phyloP scores from a whole-genome alignment of 2,888 invertebrate species.

The Ecliptopera silaceata region DNA sequence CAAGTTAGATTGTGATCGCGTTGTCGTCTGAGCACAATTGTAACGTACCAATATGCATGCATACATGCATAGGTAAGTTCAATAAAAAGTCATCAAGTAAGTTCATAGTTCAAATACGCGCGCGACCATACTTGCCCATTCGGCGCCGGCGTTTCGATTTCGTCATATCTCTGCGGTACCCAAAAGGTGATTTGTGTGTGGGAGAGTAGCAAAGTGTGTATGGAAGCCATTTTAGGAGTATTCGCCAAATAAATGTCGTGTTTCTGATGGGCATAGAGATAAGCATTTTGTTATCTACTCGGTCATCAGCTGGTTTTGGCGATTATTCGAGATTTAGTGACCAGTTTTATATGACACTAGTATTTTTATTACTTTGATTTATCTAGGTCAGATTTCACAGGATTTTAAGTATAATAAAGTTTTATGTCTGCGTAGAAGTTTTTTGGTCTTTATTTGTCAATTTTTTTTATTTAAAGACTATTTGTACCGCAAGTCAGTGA shows the following conservation, averaged over 20 bases:
- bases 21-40: too few relatives aligned
- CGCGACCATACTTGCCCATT: too few relatives aligned
- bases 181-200: constrained; percentile 37
- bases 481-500: too few relatives aligned
- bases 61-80: too few relatives aligned
- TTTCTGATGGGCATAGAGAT: constrained; percentile 18
- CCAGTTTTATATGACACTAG: constrained; percentile 8
- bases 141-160: background rate
- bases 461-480: too few relatives aligned
- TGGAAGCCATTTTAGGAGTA: constrained; percentile 25
- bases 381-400: too few relatives aligned
- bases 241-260: constrained; percentile 25
- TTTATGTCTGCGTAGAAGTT: background rate
- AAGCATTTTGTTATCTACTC: constrained; percentile 19
- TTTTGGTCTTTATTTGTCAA: too few relatives aligned
- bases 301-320: constrained; percentile 15
- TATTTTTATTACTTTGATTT: constrained; percentile 6
- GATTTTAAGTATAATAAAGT: background rate
- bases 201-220: constrained; percentile 37
- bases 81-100: too few relatives aligned
- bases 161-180: background rate
- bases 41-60: too few relatives aligned
- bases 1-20: too few relatives aligned
- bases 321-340: constrained; percentile 16
- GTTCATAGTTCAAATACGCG: too few relatives aligned